Evolutionary conservation across 2,113 vertebrate species (phyloP), one percentile per base, ranked within the genome.

Genomic region (Campylorhamphus procurvoides): DNA sequence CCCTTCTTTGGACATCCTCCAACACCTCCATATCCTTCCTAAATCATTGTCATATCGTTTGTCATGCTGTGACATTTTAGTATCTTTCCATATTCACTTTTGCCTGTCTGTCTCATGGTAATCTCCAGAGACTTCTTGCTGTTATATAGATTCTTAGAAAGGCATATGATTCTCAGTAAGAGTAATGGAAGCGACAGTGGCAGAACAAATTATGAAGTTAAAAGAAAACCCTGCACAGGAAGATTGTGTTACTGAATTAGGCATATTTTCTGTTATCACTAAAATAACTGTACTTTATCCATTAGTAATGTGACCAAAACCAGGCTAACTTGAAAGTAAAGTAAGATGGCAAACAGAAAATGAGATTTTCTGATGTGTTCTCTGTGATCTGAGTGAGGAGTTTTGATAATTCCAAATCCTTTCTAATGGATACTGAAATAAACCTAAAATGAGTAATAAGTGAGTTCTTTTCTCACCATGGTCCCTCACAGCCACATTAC

Each of bases 241-340:
- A 93, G 25, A 83, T 8, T 62, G 58, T 49, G 9, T 69, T 73
- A 76, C n/a, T 76, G 49, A 66, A 42, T 90, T 87, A 90, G 49
- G 39, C 9, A 29, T 79, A 90, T 80, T 90, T 85, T 76, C 75
- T 87, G 55, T 80, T 94, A 88, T 83, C 50, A 66, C 90, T 96
- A 77, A 90, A 93, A 95, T 90, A 83, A 58, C 67, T 73, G 6
- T 37, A 72, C 4, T 76, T 87, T 64, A 68, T 80, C 53, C 44
- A 46, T 60, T 76, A 1, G 2, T 27, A 85, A 83, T 62, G 40
- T 73, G 53, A 80, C n/a, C 25, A 88, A 80, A 73, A 16, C 29
- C 53, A 62, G 49, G 28, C 58, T 80, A 82, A 85, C 28, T 53
- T 90, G 44, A 89, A 91, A 84, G 53, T 27, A 69, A 89, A 77